Percentiles rank a stretch among this genome's conserved stretches.
phyloP scores from a whole-genome alignment of 2,113 vertebrate genomes.

The Cnemophilus loriae region DNA sequence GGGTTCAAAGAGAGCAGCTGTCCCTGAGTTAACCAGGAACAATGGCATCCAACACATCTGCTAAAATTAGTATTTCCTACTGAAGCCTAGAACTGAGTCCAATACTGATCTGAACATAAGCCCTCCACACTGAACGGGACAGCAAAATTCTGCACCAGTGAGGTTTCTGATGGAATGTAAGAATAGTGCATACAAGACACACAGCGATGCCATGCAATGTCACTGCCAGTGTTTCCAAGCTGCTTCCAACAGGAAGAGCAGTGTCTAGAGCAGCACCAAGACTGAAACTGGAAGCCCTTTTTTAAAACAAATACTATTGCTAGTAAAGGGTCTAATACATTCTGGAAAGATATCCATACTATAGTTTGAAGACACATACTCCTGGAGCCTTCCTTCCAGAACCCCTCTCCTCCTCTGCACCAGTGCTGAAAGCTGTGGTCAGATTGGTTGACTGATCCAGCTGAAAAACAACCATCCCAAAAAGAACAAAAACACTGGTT shows the following conservation, averaged over 20 bases:
- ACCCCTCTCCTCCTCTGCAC: background rate
- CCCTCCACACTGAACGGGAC: background rate
- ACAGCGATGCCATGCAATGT: background rate
- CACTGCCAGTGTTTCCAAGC: background rate
- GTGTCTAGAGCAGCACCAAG: background rate
- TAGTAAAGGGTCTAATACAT: background rate
- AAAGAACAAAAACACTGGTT: background rate
- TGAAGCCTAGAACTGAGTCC: background rate
- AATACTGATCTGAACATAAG: background rate
- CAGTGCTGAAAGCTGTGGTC: background rate
- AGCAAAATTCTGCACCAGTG: background rate
- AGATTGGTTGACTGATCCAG: background rate
- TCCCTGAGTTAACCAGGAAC: background rate
- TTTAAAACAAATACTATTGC: background rate
- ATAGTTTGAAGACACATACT: background rate
- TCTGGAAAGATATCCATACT: background rate
- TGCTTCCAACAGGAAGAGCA: background rate
- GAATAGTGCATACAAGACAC: accelerated
- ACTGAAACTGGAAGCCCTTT: background rate
- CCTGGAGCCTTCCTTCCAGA: background rate
- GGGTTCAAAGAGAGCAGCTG: background rate
- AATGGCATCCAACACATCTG: background rate
- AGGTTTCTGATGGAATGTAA: background rate
- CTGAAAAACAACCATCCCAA: background rate
- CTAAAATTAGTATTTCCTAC: background rate